These are phyloP conservation scores for Sebastes schlegelii DNA, from an alignment of 2,113 vertebrate genomes.

Conservation along the genomic window DNA sequence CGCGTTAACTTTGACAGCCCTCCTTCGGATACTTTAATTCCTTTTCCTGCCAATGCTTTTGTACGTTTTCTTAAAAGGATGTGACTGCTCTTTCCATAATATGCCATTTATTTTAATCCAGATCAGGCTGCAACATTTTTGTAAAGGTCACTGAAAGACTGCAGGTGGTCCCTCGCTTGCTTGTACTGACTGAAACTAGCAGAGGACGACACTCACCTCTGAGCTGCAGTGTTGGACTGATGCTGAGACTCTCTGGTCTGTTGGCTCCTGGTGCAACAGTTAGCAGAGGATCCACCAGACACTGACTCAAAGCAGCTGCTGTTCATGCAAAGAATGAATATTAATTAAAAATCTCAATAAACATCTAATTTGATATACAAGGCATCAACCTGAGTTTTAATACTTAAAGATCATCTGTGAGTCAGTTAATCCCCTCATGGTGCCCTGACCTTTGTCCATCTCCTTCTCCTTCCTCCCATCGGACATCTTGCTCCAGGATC, in stretches of 20 bases:
- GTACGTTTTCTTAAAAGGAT: neutral
- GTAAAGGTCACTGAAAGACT: neutral
- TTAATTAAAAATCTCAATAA: neutral
- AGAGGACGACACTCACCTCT: constrained; percentile 67
- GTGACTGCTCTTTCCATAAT: neutral
- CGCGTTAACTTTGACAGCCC: too few species aligned
- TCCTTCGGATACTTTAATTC: neutral
- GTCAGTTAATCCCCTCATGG: neutral
- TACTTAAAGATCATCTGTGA: neutral
- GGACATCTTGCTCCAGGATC: constrained; percentile 78
- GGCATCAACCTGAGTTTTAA: neutral
- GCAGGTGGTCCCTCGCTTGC: neutral
- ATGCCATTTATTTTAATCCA: too few species aligned
- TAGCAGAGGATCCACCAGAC: constrained; percentile 16
- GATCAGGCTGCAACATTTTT: too few species aligned
- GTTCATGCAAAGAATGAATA: neutral
- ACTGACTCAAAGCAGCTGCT: constrained; percentile 44
- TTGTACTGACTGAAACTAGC: neutral
- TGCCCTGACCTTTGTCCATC: constrained; percentile 56
- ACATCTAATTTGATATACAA: neutral
- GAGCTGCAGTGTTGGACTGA: constrained; percentile 43
- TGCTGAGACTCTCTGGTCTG: constrained; percentile 38
- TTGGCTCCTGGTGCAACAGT: constrained; percentile 37
- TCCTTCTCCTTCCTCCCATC: constrained; percentile 63
- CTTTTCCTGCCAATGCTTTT: neutral